Conservation (phyloP, 2,797 vertebrate genomes). For the Bovichtus variegatus region DNA sequence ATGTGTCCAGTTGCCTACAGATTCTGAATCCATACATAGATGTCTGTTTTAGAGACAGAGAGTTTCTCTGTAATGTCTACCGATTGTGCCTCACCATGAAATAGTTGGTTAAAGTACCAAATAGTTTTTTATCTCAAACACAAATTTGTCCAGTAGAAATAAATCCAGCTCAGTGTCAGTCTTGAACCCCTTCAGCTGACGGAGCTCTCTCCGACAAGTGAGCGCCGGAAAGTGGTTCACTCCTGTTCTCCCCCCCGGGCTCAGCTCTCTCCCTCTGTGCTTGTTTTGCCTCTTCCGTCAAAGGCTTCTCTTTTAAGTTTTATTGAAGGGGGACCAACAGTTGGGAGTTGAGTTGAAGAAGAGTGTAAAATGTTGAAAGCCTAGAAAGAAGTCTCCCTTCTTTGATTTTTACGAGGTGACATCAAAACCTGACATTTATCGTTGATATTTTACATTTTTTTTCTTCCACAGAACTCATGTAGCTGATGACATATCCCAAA, state of each 20-base stretch:
- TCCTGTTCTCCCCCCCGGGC: background rate
- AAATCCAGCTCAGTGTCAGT: slow-evolving; percentile 37
- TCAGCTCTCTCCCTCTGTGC: slow-evolving; percentile 14
- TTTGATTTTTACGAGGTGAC: slow-evolving; percentile 29
- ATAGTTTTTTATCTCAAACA: slow-evolving; percentile 16
- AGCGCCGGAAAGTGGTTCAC: slow-evolving; percentile 31
- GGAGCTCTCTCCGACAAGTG: slow-evolving; percentile 27
- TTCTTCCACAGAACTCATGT: background rate
- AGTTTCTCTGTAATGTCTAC: background rate
- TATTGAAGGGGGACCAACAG: slow-evolving; percentile 33
- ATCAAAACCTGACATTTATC: slow-evolving; percentile 38
- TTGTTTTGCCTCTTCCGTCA: slow-evolving; percentile 37
- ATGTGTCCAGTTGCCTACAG: too few relatives aligned
- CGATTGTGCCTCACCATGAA: background rate
- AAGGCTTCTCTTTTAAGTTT: slow-evolving; percentile 38
- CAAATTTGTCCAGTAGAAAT: slow-evolving; percentile 15
- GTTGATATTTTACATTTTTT: slow-evolving; percentile 18
- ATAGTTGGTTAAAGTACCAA: slow-evolving; percentile 13
- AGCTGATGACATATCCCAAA: slow-evolving; percentile 13
- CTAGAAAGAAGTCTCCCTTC: slow-evolving; percentile 6
- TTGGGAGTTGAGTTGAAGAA: slow-evolving; percentile 33
- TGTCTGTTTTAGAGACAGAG: too few relatives aligned
- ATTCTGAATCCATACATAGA: too few relatives aligned
- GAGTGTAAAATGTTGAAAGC: slow-evolving; percentile 32
- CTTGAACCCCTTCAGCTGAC: slow-evolving; percentile 22